Conservation (phyloP, 2,797 vertebrate genomes). For the Eidolon dupreanum region DNA sequence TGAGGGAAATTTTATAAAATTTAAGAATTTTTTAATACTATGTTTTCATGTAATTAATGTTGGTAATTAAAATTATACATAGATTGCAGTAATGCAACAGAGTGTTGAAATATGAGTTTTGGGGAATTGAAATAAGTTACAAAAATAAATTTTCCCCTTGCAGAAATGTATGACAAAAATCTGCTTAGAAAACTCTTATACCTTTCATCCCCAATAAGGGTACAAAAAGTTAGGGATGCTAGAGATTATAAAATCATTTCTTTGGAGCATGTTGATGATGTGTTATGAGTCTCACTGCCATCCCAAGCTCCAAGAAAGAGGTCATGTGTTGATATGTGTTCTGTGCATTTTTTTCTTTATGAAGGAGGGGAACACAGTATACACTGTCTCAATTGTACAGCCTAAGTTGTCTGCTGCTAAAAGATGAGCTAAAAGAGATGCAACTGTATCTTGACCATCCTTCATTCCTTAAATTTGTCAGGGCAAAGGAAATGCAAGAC, state of each 20-base stretch:
- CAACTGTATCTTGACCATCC: too few relatives aligned
- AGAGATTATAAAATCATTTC: not conserved
- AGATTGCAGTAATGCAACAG: not conserved
- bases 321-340: too few relatives aligned
- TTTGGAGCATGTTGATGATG: not conserved
- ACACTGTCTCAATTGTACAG: not conserved
- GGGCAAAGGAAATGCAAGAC: not conserved
- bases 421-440: not conserved
- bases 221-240: not conserved
- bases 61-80: not conserved
- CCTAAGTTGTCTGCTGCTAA: not conserved
- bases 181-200: not conserved
- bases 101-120: not conserved
- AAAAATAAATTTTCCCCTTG: not conserved
- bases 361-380: not conserved
- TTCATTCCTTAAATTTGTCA: not conserved
- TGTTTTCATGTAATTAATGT: not conserved
- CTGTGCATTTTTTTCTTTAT: not conserved
- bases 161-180: not conserved
- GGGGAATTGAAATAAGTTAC: not conserved
- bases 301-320: not conserved
- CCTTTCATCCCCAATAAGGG: not conserved
- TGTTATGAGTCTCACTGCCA: not conserved
- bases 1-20: not conserved
- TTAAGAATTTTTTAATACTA: not conserved